Base-by-base conservation (phyloP, 2,113 vertebrate species). In the Gavia stellata region DNA sequence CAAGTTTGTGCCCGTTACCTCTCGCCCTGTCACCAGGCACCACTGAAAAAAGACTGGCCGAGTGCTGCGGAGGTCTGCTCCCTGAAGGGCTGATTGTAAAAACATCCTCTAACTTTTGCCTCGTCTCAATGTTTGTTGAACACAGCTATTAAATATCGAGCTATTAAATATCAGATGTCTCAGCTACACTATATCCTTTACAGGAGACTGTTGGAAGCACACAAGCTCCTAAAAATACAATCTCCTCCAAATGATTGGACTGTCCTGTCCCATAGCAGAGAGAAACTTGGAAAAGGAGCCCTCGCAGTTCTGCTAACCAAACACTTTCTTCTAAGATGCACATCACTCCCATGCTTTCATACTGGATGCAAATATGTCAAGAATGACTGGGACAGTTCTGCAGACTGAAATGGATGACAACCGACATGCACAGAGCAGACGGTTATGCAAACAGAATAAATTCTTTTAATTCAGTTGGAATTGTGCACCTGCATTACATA, bases 341-440 rank as follows among this genome's bases (percentile, higher is more conserved):
- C 67, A 77, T 42, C 38, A 15, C 44, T 49, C n/a, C 19, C 55
- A 47, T 2, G 0, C 33, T 55, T 84, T 38, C 3, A 1, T 8
- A 28, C n/a, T 21, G 26, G 25, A 42, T 17, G 53, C 26, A 83
- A 53, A 20, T 13, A 52, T 6, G 24, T 18, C 31, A n/a, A 25
- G 52, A 77, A 83, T 23, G 65, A 73, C 66, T 24, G 13, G 66
- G 88, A 42, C 34, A 28, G 29, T 17, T 55, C 72, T 38, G 47
- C 36, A 23, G 78, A 12, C 36, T 11, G 38, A 34, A 31, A 34
- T 0, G 4, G 44, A 17, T 26, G 31, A 36, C 15, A 42, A 9
- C 42, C 1, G 1, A 34, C 15, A 17, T 0, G 9, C 40, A 62
- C 9, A 40, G 62, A 56, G 63, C 36, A 58, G 49, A 16, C 1